phyloP scores from a whole-genome alignment of 2,888 invertebrate species.

The Nesidiocoris tenuis region DNA sequence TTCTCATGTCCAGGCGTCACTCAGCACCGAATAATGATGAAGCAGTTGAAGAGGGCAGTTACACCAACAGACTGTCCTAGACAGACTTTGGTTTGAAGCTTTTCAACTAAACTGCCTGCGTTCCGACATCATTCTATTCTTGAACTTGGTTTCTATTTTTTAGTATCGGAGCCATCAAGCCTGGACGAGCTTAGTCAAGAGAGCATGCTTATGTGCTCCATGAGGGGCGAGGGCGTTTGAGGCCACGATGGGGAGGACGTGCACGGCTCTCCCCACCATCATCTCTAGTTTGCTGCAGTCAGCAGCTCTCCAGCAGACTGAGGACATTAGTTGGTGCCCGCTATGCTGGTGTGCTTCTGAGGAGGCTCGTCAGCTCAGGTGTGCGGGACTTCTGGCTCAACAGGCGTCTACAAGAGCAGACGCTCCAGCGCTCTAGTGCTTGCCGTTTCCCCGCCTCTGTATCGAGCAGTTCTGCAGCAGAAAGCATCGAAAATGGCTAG shows the following conservation, averaged over 20 bases:
- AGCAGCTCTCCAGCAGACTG: not conserved
- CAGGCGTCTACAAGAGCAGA: not conserved
- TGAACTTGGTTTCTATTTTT: too few relatives aligned
- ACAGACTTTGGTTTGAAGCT: too few relatives aligned
- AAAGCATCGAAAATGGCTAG: too few relatives aligned
- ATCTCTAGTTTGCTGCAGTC: constrained; percentile 1
- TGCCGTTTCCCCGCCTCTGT: too few relatives aligned
- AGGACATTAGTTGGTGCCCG: not conserved
- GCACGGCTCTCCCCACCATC: constrained; percentile 30
- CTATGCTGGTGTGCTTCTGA: not conserved
- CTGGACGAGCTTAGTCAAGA: constrained; percentile 85
- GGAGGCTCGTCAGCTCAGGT: not conserved
- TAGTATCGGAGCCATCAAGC: constrained; percentile 71
- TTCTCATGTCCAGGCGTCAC: too few relatives aligned
- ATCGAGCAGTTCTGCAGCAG: too few relatives aligned
- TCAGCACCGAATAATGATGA: too few relatives aligned
- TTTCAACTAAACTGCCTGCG: too few relatives aligned
- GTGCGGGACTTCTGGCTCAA: not conserved
- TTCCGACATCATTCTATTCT: too few relatives aligned
- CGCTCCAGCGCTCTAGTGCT: too few relatives aligned
- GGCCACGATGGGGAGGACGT: constrained; percentile 50
- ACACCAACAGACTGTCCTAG: too few relatives aligned
- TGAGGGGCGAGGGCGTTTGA: constrained; percentile 53
- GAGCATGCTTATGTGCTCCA: constrained; percentile 66
- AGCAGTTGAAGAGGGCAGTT: too few relatives aligned